Percentiles rank a stretch among this genome's conserved stretches.
Evolutionary conservation across 2,888 invertebrate genomes (phyloP).

Genomic region (Lasius platythorax): DNA sequence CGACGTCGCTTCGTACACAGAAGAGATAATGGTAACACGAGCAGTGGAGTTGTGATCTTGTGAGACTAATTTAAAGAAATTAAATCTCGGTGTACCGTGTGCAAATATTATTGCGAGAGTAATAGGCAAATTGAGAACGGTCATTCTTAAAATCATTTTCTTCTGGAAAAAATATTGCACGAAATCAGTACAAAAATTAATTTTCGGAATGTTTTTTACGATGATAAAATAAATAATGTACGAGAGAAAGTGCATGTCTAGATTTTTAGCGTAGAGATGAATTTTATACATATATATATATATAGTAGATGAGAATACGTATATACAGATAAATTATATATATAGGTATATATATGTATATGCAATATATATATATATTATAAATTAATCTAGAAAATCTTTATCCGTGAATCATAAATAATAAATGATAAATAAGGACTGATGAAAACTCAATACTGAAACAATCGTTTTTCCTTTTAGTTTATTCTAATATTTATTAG

Average conservation of each 20-base stretch:
- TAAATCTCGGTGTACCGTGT: not conserved
- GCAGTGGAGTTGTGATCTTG: not conserved
- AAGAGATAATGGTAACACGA: constrained; percentile 19
- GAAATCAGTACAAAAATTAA: not conserved
- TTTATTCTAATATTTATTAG: not conserved
- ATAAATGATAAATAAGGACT: not conserved
- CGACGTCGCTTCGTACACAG: not conserved
- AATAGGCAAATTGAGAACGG: not conserved
- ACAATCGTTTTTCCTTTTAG: not conserved
- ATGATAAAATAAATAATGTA: not conserved
- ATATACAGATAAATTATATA: not conserved
- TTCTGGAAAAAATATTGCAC: no score
- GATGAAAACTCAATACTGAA: not conserved
- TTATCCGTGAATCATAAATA: not conserved
- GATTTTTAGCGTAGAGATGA: not conserved
- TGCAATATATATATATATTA: not conserved
- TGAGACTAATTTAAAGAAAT: constrained; percentile 28
- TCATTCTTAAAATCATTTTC: not conserved
- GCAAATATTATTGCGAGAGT: not conserved
- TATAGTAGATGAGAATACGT: no score
- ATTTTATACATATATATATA: not conserved
- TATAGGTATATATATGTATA: not conserved
- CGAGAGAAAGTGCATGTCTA: not conserved
- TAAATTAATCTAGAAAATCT: not conserved
- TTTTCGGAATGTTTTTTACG: not conserved